A percentile compares a stretch with the other conserved stretches of the same genome.
Conservation (phyloP, 2,113 vertebrate genomes). For the Galemys pyrenaicus region DNA sequence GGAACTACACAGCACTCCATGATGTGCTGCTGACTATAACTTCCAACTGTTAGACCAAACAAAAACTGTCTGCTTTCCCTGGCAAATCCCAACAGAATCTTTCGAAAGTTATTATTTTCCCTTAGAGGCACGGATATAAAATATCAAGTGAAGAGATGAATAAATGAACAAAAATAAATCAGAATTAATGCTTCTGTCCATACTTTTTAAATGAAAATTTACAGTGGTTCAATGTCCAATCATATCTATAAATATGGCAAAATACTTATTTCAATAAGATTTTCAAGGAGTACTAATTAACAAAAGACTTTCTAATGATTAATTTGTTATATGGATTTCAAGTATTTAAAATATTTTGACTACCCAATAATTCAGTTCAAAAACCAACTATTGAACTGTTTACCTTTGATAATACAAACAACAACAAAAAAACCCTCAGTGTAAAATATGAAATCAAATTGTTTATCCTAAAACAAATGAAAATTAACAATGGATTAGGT, state of each 20-base stretch:
- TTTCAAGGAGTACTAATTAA: not conserved
- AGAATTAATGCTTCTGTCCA: not conserved
- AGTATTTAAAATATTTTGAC: not conserved
- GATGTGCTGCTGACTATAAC: not conserved
- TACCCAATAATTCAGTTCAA: not conserved
- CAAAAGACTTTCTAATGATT: constrained; percentile 34
- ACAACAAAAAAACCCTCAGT: not conserved
- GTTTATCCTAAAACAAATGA: not conserved
- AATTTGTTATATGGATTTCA: constrained; percentile 26
- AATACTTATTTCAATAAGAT: not conserved
- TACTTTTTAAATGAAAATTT: constrained; percentile 16
- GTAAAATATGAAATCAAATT: not conserved
- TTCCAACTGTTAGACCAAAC: not conserved
- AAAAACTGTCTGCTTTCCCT: not conserved
- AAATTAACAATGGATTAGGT: not conserved
- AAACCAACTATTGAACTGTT: not conserved
- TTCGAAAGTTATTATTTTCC: not conserved
- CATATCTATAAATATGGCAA: not conserved
- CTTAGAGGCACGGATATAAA: constrained; percentile 7
- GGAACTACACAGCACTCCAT: not conserved
- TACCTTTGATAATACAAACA: not conserved
- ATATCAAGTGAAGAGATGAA: not conserved
- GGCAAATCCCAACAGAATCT: constrained; percentile 47
- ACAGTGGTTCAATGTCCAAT: not conserved
- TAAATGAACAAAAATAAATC: not conserved